Evolutionary conservation across 1,140 invertebrate species (phyloP), one percentile per base, ranked within the genome.

Genomic region (Formica exsecta): DNA sequence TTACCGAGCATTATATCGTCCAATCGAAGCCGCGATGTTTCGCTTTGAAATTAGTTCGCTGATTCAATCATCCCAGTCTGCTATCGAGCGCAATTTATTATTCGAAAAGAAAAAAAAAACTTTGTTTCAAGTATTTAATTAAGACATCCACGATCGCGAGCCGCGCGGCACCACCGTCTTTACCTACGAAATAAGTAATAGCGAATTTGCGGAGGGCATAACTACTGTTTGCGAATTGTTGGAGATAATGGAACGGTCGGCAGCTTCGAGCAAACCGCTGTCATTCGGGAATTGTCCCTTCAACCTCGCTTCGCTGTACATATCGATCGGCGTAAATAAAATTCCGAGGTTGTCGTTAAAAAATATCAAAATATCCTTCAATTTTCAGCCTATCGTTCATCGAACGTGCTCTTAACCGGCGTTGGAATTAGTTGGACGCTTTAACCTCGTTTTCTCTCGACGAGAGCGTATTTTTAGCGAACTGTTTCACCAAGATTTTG

Each of bases 91-190:
- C 54, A 73, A 74, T 81, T 81, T 81, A 73, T 38, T 44, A 81
- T 73, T 66, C 66, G 38, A 19, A 48, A 13, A 48, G 44, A 51
- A 13, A 48, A 48, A 44, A 6, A 16, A 51, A 83, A 83, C 68
- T 83, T 83, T 73, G 68, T 83, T 74, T 83, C 61, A 83, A 83
- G 79, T 61, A 74, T 68, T 73, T 74, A 61, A 83, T 74, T 83
- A 83, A 83, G 73, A 83, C 68, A 83, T 74, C 61, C 54, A 38
- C 65, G 36, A 80, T 70, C 41, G 77, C 79, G 36, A 59, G 61
- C 41, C 48, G 25, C 64, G 38, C 36, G 51, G 36, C 22, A 6
- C 29, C 44, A 9, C 44, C 36, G 54, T 73, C 79, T 83, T 83
- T 83, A 74, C 38, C 79, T 44, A 61, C 36, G 79, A 83, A 83